Evolutionary conservation across 1,140 invertebrate genomes (phyloP).

Genomic region (Solen grandis): DNA sequence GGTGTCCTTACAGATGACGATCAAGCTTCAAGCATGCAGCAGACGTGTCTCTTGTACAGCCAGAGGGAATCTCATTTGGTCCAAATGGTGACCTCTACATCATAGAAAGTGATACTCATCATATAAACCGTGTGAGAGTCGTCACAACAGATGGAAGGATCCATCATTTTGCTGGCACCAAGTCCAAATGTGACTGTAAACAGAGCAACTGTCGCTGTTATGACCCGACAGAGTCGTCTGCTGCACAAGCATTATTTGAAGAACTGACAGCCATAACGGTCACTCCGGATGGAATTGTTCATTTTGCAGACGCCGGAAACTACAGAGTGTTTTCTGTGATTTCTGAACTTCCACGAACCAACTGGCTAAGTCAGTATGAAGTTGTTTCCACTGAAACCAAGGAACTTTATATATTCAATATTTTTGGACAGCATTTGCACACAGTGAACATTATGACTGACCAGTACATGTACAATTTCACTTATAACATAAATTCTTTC

Average conservation of each 20-base stretch:
- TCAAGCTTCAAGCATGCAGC: conserved; percentile 75
- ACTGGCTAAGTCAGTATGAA: conserved; percentile 94
- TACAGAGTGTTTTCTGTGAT: conserved; percentile 93
- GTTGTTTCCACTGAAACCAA: conserved; percentile 94
- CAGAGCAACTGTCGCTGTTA: conserved; percentile 91
- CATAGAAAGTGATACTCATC: conserved; percentile 94
- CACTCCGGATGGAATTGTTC: conserved; percentile 94
- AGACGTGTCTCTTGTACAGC: conserved; percentile 94
- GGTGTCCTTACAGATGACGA: conserved; percentile 75
- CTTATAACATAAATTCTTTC: conserved; percentile 97
- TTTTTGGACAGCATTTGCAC: conserved; percentile 95
- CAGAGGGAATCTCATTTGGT: conserved; percentile 95
- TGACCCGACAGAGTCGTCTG: conserved; percentile 90
- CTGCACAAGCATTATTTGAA: conserved; percentile 96
- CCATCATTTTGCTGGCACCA: conserved; percentile 93
- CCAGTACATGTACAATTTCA: conserved; percentile 94
- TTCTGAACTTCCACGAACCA: conserved; percentile 93
- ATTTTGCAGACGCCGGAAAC: conserved; percentile 91
- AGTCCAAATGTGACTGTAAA: conserved; percentile 96
- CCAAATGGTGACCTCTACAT: conserved; percentile 96
- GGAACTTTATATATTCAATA: conserved; percentile 97
- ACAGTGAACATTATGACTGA: conserved; percentile 96
- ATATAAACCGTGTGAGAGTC: conserved; percentile 93
- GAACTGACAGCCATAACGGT: conserved; percentile 94
- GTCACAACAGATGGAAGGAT: conserved; percentile 96